Conservation (phyloP, 2,797 vertebrate genomes). For the Sebastiscus albofasciatus region DNA sequence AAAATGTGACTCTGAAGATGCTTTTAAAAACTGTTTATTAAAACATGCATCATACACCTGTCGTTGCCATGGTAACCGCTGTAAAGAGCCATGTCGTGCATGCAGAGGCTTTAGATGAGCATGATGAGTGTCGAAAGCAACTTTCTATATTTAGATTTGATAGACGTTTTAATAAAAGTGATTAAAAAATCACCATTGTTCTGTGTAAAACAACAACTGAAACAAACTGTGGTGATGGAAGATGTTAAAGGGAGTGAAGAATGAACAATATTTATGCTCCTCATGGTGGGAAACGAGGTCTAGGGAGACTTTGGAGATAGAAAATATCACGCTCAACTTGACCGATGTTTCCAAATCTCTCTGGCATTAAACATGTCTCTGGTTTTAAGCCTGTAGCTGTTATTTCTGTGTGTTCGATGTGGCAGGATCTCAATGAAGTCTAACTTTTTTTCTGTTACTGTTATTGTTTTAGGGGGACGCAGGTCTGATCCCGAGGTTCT, state of each 20-base stretch:
- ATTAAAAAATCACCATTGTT: neutral
- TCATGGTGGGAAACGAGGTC: neutral
- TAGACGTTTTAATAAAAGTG: neutral
- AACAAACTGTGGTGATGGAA: neutral
- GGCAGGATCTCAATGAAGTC: neutral
- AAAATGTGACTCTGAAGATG: neutral
- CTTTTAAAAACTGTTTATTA: no score
- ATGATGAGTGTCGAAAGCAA: no score
- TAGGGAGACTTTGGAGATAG: neutral
- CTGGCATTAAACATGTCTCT: neutral
- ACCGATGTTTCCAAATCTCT: neutral
- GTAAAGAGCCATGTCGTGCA: neutral
- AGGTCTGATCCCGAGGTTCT: conserved; percentile 95
- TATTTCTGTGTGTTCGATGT: neutral
- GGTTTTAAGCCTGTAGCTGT: neutral
- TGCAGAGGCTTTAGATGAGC: no score
- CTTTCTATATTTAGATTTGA: neutral
- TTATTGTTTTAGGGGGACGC: conserved; percentile 85
- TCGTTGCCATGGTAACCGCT: neutral
- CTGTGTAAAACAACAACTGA: neutral
- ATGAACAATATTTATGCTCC: neutral
- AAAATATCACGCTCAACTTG: no score
- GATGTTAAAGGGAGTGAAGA: neutral
- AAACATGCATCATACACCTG: neutral
- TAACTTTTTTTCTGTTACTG: neutral